phyloP scores from a whole-genome alignment of 2,888 invertebrate genomes.

The Drosophila villosipedis region DNA sequence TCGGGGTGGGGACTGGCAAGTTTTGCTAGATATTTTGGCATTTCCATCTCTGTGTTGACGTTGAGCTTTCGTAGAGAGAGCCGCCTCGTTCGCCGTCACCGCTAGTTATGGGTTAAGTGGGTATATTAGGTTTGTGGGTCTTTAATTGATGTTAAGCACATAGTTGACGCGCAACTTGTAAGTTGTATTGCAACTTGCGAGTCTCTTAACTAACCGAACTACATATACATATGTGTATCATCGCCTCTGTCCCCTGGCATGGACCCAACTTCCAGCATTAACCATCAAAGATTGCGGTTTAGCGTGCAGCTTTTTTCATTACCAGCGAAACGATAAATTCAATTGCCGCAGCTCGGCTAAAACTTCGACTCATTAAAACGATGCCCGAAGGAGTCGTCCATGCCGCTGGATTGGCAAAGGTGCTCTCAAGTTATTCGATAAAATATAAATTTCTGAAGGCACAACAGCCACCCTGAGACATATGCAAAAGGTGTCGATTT shows the following conservation, averaged over 20 bases:
- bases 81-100: slow-evolving; percentile 9
- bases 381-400: slow-evolving; percentile 11
- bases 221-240: not conserved
- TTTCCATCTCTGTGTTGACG: not conserved
- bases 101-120: slow-evolving; percentile 70
- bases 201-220: slow-evolving; percentile 11
- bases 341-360: slow-evolving; percentile 36
- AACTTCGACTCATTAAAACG: slow-evolving; percentile 60
- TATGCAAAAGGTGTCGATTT: slow-evolving; percentile 12
- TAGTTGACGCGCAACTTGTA: slow-evolving; percentile 51
- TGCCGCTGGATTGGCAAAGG: slow-evolving; percentile 7
- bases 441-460: not conserved
- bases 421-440: slow-evolving; percentile 7
- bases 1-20: slow-evolving; percentile 21
- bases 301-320: slow-evolving; percentile 41
- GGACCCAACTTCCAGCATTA: not conserved
- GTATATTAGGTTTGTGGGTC: slow-evolving; percentile 72
- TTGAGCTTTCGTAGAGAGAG: not conserved
- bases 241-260: not conserved
- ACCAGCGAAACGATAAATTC: slow-evolving; percentile 40
- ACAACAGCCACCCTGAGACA: slow-evolving; percentile 23
- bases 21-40: slow-evolving; percentile 7
- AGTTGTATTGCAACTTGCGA: slow-evolving; percentile 39
- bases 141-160: slow-evolving; percentile 77
- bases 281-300: slow-evolving; percentile 26